These are phyloP conservation scores for Ivindomyrus marchei DNA, from an alignment of 2,113 vertebrate genomes.

Conservation along the genomic window DNA sequence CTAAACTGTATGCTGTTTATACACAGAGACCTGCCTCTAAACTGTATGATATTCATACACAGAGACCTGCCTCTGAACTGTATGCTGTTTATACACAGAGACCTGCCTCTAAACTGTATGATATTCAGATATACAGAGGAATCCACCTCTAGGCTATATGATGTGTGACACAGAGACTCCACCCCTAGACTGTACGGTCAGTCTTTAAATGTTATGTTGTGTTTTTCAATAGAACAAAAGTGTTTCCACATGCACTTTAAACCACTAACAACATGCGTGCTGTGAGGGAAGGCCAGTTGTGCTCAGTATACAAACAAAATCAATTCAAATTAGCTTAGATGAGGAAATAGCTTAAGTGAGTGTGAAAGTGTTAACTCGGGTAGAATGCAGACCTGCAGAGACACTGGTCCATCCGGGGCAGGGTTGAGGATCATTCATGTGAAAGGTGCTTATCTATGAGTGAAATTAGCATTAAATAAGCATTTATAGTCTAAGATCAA, in stretches of 20 bases:
- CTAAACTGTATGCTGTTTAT: background rate
- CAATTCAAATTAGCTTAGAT: background rate
- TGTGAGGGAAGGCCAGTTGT: background rate
- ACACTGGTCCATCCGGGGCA: background rate
- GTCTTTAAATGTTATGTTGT: background rate
- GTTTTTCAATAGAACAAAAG: background rate
- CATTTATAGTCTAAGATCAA: background rate
- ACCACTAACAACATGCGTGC: background rate
- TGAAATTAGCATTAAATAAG: background rate
- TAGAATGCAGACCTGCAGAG: background rate
- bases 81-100: too few relatives aligned
- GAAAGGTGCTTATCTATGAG: background rate
- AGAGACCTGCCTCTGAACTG: too few relatives aligned
- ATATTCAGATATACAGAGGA: background rate
- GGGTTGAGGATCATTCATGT: background rate
- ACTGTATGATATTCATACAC: background rate
- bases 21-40: background rate
- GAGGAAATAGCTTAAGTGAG: background rate
- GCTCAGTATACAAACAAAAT: background rate
- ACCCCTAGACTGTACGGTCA: background rate
- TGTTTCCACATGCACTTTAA: background rate
- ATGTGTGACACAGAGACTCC: background rate
- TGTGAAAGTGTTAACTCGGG: background rate
- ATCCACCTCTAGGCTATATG: background rate
- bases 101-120: background rate